These are phyloP conservation scores for Chroicocephalus ridibundus DNA, from an alignment of 2,113 vertebrate genomes.

Conservation along the genomic window DNA sequence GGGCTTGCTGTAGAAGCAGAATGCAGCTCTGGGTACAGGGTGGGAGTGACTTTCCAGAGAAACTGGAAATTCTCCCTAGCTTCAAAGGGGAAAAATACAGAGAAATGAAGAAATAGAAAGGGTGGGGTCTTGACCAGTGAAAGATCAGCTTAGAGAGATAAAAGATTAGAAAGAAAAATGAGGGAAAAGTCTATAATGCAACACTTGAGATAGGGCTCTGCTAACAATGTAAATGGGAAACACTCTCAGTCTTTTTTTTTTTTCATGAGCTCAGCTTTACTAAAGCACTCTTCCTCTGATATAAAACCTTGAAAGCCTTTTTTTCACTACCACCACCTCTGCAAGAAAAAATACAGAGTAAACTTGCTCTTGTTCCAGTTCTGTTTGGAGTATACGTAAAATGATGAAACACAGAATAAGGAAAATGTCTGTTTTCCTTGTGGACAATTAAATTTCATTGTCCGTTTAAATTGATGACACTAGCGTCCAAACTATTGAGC, in stretches of 20 bases:
- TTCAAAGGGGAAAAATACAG: not conserved
- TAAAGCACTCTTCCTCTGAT: not conserved
- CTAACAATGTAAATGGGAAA: not conserved
- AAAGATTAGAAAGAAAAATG: not conserved
- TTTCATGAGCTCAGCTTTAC: not conserved
- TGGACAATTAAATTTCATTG: conserved; percentile 66
- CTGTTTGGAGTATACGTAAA: not conserved
- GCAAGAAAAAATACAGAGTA: not conserved
- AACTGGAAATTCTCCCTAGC: not conserved
- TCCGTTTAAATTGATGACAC: conserved; percentile 74
- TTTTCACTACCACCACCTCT: no score
- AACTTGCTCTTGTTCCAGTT: not conserved
- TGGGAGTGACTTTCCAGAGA: not conserved
- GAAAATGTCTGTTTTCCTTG: conserved; percentile 48
- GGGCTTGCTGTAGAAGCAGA: not conserved
- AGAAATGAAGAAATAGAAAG: not conserved
- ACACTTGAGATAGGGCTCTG: not conserved
- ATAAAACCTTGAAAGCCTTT: not conserved
- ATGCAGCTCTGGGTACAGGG: not conserved
- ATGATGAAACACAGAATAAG: conserved; percentile 4
- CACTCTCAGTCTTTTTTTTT: not conserved
- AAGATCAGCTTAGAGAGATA: not conserved
- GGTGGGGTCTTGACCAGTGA: not conserved
- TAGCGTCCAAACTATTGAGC: conserved; percentile 70
- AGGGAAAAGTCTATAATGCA: not conserved